phyloP scores from a whole-genome alignment of 2,113 vertebrate species.

The Alligator sinensis region DNA sequence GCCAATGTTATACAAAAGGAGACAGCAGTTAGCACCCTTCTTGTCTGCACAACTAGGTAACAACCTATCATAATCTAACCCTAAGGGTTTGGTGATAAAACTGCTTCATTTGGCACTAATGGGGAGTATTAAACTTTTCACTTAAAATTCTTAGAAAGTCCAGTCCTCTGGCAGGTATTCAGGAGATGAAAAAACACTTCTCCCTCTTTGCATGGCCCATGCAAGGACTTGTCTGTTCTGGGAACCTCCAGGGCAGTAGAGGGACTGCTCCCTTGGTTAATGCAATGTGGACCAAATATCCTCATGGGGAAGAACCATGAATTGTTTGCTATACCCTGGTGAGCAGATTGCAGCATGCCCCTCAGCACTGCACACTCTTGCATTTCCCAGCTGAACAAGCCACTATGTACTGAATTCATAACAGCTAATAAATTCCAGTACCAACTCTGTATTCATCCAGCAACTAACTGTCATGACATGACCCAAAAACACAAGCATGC shows the following conservation, averaged over 20 bases:
- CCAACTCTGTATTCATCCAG: not conserved
- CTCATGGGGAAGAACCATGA: not conserved
- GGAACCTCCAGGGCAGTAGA: not conserved
- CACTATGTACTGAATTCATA: not conserved
- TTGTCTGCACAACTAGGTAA: not conserved
- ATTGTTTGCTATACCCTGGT: not conserved
- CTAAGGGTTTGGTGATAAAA: not conserved
- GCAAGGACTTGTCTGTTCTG: not conserved
- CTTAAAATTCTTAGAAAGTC: not conserved
- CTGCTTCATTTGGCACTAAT: not conserved
- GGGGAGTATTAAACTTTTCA: not conserved
- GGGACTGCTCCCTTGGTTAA: not conserved
- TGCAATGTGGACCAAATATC: not conserved
- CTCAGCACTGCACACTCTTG: not conserved
- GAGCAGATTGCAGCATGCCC: not conserved
- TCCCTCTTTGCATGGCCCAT: not conserved
- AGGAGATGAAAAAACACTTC: not conserved
- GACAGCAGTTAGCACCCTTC: not conserved
- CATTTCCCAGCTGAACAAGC: not conserved
- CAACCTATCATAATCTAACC: not conserved
- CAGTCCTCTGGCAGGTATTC: not conserved
- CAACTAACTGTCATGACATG: not conserved
- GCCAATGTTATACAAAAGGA: not conserved
- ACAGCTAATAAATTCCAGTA: not conserved
- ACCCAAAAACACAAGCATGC: not conserved